These are phyloP conservation scores for Sebastes schlegelii DNA, from an alignment of 2,113 vertebrate genomes.

Conservation along the genomic window DNA sequence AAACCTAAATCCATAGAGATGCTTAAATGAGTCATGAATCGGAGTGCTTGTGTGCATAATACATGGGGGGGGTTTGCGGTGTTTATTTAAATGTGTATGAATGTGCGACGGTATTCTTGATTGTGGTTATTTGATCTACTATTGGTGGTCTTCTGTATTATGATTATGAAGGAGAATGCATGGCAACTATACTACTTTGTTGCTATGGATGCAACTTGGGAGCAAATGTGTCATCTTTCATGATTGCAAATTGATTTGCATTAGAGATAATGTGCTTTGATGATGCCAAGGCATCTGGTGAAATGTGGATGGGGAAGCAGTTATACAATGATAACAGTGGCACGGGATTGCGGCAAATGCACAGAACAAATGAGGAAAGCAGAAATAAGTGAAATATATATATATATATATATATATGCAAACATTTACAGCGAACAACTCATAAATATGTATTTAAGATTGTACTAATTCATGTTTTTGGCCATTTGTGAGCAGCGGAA, in stretches of 20 bases:
- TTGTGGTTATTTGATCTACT: constrained; percentile 15
- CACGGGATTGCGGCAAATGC: not conserved
- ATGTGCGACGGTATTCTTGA: constrained; percentile 12
- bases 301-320: not conserved
- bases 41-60: constrained; percentile 6
- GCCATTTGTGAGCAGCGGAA: not conserved
- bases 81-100: constrained; percentile 25
- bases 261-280: not conserved
- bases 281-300: constrained; percentile 12
- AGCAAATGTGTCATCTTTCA: not conserved
- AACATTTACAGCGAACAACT: not conserved
- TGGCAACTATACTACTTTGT: not conserved
- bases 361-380: not conserved
- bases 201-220: constrained; percentile 18
- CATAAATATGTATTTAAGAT: no score
- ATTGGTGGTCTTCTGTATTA: not conserved
- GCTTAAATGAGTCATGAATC: constrained; percentile 17
- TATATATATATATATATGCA: not conserved
- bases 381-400: not conserved
- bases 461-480: not conserved
- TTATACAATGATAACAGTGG: not conserved
- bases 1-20: constrained; percentile 27
- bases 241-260: constrained; percentile 15
- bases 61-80: constrained; percentile 4
- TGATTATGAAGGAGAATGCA: not conserved